Base-by-base conservation (phyloP, 2,797 vertebrate genomes). In the Spea hammondii region DNA sequence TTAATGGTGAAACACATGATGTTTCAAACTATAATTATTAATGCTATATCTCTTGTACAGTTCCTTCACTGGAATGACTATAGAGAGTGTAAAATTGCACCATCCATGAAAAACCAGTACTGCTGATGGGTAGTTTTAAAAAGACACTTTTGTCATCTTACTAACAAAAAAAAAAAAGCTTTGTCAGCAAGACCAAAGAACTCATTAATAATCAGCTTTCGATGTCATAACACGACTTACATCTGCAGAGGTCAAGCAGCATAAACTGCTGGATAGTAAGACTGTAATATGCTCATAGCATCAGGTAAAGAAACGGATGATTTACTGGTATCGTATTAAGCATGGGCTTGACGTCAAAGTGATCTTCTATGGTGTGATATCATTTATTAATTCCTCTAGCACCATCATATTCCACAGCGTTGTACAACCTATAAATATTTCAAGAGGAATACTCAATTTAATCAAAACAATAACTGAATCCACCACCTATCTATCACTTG, bases 181-280 rank as follows among this genome's bases (percentile, higher is more conserved):
- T 2, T 32, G 74, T 76, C 68, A 80, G 79, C 79, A 14, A 17
- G 49, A 72, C 44, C 44, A 7, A 51, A 67, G 68, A 53, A 14
- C 79, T 80, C 74, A 72, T 80, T 80, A 80, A 80, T 80, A 66
- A 80, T 60, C 67, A 5, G 67, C 67, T 67, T 50, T 70, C 12
- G 47, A 71, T 80, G 74, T 72, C 68, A 53, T 72, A 13, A 66
- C 62, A 65, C 60, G 73, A 80, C 14, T 66, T 80, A 66, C 67
- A 67, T 80, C 53, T 55, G 14, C 10, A 71, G 67, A 66, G 79
- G 73, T 76, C 68, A 68, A 13, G 62, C 59, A 80, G 60, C 32
- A 45, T 73, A 76, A 32, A 80, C 17, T 51, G 46, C 53, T 48
- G 62, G 44, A 67, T 45, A 44, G 8, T 50, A 17, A 80, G 17